Evolutionary conservation across 2,797 vertebrate species (phyloP), one percentile per base, ranked within the genome.

Genomic region (Crenuchus spilurus): DNA sequence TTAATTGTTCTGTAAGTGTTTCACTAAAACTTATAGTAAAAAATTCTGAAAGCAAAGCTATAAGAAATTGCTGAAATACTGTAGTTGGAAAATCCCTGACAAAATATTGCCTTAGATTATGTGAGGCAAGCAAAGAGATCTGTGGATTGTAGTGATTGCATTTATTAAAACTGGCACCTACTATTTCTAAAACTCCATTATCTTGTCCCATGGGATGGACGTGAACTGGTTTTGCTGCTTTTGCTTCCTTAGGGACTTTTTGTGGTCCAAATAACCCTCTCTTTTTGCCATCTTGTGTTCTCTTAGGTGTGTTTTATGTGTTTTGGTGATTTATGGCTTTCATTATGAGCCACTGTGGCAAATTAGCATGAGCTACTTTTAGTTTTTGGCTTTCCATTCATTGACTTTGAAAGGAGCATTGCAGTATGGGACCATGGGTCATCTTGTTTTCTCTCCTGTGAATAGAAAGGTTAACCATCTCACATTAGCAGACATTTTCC

Each of bases 301-400:
- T 62, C 72, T 14, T 28, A 24, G 46, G 28, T 35, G 22, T 64
- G 30, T 28, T 74, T 77, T 48, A 73, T 39, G 16, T 49, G 49
- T 31, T n/a, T 64, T 5, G 11, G 2, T 70, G 65, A 74, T 78
- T 78, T 78, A 74, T 74, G 41, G 20, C 49, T 74, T 78, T 51
- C 51, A 70, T 70, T 78, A 55, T 72, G 14, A 52, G 8, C 75
- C 64, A 31, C 46, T 72, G 9, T 49, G 33, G 39, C 31, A 78
- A 70, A 70, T 73, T 39, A 74, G 48, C 33, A 48, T 41, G 28
- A 30, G 20, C 41, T 69, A 26, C 55, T 63, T 61, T 74, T 57
- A 41, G 65, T 58, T 44, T 70, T 64, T 70, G 24, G 49, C 58
- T 70, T 44, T 35, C n/a, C 41, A 41, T 68, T 78, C 57, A 63